These are phyloP conservation scores for Tiliqua scincoides DNA, from an alignment of 2,113 vertebrate species.

Conservation along the genomic window DNA sequence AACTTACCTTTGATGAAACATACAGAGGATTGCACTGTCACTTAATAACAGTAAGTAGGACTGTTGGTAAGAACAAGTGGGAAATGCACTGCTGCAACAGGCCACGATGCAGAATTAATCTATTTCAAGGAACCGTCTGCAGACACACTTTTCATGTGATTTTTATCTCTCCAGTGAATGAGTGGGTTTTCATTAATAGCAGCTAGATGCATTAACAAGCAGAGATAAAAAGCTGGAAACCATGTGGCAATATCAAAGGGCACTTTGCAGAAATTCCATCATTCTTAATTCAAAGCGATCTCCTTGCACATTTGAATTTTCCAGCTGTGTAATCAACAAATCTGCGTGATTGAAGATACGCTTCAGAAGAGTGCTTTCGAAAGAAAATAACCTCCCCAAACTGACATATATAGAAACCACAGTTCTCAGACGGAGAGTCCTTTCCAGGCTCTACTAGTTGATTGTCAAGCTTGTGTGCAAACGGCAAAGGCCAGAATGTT, in stretches of 20 bases:
- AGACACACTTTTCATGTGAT: slow-evolving; percentile 10
- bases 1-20: too few species aligned
- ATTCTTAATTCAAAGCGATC: slow-evolving; percentile 10
- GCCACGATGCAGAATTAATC: background rate
- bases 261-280: slow-evolving; percentile 6
- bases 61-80: background rate
- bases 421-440: background rate
- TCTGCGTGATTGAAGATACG: background rate
- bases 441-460: background rate
- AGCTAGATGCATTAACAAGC: slow-evolving; percentile 10
- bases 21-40: too few species aligned
- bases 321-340: slow-evolving; percentile 12
- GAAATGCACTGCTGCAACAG: background rate
- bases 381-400: background rate
- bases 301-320: background rate
- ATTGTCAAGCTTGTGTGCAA: background rate
- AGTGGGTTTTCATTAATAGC: slow-evolving; percentile 25
- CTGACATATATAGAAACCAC: background rate
- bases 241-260: background rate
- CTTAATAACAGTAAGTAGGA: background rate
- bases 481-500: background rate
- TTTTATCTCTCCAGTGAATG: slow-evolving; percentile 10
- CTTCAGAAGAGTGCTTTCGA: background rate
- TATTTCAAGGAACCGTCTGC: background rate
- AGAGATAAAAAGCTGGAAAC: slow-evolving; percentile 9